These are phyloP conservation scores for Sitta europaea DNA, from an alignment of 2,113 vertebrate species.

Conservation along the genomic window DNA sequence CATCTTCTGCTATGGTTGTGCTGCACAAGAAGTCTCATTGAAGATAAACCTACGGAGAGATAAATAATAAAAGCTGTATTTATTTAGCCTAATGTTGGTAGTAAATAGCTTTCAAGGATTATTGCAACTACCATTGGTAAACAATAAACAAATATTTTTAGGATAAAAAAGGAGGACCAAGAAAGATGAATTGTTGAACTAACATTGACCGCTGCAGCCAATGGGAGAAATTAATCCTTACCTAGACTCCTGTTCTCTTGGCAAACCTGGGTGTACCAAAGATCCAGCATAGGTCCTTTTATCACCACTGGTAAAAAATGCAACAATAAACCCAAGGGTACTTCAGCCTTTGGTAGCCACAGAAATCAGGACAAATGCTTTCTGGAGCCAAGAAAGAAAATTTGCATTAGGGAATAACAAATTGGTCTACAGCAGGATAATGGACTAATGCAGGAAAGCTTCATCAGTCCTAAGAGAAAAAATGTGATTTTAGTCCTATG, in stretches of 20 bases:
- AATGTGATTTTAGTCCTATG: too few species aligned
- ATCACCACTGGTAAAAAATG: background rate
- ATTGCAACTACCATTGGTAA: background rate
- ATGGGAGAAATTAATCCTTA: background rate
- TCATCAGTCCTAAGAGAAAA: background rate
- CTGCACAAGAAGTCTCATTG: background rate
- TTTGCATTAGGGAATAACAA: background rate
- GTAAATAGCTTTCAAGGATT: background rate
- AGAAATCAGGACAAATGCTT: background rate
- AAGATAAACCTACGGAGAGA: background rate
- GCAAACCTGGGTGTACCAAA: background rate
- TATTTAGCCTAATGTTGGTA: background rate
- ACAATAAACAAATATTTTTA: background rate
- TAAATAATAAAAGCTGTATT: background rate
- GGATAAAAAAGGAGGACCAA: background rate
- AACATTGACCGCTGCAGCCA: background rate
- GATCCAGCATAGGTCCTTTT: background rate
- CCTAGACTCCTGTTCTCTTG: background rate
- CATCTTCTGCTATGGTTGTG: background rate
- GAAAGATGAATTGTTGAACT: background rate
- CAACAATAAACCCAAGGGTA: background rate
- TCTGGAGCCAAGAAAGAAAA: background rate
- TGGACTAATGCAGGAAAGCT: background rate
- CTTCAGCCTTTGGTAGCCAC: background rate
- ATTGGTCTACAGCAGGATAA: rapidly evolving